These are phyloP conservation scores for Perccottus glenii DNA, from an alignment of 2,113 vertebrate species.

Conservation along the genomic window DNA sequence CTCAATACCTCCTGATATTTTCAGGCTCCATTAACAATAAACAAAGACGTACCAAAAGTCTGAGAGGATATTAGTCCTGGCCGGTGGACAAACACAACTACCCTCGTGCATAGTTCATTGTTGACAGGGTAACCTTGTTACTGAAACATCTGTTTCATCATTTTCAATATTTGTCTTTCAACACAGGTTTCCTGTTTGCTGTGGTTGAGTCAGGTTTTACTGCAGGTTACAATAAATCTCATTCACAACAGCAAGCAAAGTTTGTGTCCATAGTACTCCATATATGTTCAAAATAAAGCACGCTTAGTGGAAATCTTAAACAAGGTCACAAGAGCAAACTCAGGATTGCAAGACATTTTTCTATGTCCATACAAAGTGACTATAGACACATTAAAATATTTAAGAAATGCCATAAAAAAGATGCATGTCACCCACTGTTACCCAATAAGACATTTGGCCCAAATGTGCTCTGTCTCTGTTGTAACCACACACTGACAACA, in stretches of 20 bases:
- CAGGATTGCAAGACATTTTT: no score
- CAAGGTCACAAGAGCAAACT: background rate
- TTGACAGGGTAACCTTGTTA: slow-evolving; percentile 53
- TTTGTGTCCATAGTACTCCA: background rate
- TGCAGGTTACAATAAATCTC: slow-evolving; percentile 26
- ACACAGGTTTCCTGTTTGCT: slow-evolving; percentile 62
- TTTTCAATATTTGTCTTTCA: slow-evolving; percentile 60
- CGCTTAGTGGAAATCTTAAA: background rate
- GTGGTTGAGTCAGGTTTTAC: slow-evolving; percentile 42
- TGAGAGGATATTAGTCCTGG: slow-evolving; percentile 47
- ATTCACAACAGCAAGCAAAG: background rate
- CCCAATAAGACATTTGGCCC: no score
- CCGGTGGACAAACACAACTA: slow-evolving; percentile 23
- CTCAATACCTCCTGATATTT: slow-evolving; percentile 10
- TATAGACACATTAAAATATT: no score
- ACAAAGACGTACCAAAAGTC: slow-evolving; percentile 54
- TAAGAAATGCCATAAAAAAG: no score
- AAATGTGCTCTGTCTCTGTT: no score
- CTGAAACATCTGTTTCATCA: slow-evolving; percentile 68
- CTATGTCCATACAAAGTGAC: background rate
- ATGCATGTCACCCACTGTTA: no score
- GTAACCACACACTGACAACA: no score
- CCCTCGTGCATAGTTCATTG: slow-evolving; percentile 30
- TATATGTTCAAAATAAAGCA: no score
- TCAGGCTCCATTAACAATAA: slow-evolving; percentile 35